Evolutionary conservation across 2,797 vertebrate genomes (phyloP).

Genomic region (Parauchenoglanis punctatus): DNA sequence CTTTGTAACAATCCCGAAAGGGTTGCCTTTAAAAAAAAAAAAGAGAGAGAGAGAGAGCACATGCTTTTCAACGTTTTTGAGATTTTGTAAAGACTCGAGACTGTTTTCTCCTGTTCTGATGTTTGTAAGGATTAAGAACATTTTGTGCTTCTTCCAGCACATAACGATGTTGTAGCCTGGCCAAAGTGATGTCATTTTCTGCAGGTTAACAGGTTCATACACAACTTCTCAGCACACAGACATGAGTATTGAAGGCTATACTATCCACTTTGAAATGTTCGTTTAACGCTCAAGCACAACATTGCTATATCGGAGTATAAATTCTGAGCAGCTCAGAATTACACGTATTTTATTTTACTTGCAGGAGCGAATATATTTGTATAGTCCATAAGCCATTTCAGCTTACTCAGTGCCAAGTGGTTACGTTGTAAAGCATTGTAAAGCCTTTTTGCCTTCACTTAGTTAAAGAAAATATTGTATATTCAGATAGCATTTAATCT

Average conservation of each 20-base stretch:
- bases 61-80: conserved; percentile 53
- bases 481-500: conserved; percentile 54
- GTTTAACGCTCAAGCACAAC: conserved; percentile 32
- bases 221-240: conserved; percentile 23
- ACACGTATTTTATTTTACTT: conserved; percentile 39
- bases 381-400: conserved; percentile 40
- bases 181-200: conserved; percentile 73
- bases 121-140: conserved; percentile 44
- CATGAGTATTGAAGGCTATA: conserved; percentile 21
- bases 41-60: conserved; percentile 71
- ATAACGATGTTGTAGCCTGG: conserved; percentile 70
- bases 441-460: conserved; percentile 29
- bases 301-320: conserved; percentile 14
- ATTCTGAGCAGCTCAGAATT: conserved; percentile 8
- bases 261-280: background rate
- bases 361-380: conserved; percentile 37
- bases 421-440: conserved; percentile 24
- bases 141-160: conserved; percentile 53
- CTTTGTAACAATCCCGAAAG: conserved; percentile 59
- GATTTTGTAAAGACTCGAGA: conserved; percentile 52
- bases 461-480: conserved; percentile 45
- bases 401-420: conserved; percentile 17
- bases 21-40: conserved; percentile 67
- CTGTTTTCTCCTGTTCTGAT: conserved; percentile 60
- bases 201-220: conserved; percentile 44